Evolutionary conservation across 2,797 vertebrate species (phyloP).

Genomic region (Pteronotus mesoamericanus): DNA sequence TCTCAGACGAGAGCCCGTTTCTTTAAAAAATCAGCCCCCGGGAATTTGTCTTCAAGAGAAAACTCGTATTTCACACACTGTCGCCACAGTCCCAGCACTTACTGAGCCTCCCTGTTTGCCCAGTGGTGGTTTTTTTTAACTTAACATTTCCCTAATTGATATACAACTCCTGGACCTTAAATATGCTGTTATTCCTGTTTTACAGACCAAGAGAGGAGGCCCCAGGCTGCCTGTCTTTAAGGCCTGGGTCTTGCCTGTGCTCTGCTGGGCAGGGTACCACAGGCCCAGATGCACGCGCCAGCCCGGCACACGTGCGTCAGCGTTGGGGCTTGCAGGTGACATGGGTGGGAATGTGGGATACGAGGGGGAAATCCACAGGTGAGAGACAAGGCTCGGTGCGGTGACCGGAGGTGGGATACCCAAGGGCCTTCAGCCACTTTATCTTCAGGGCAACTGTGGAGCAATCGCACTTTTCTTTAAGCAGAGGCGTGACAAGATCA

Average conservation of each 20-base stretch:
- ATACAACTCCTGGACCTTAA: neutral
- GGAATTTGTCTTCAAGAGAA: neutral
- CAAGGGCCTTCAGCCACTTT: neutral
- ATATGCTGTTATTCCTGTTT: neutral
- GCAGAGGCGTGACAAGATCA: neutral
- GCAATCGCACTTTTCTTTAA: neutral
- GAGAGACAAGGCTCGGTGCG: neutral
- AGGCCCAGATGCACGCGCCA: accelerated
- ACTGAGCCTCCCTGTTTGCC: neutral
- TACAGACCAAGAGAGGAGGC: neutral
- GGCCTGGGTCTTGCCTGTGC: neutral
- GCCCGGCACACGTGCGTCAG: neutral
- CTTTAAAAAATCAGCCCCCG: neutral
- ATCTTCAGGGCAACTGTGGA: neutral
- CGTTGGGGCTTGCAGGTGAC: neutral
- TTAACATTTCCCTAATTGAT: neutral
- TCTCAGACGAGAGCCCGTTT: neutral
- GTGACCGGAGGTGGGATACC: neutral
- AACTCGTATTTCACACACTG: neutral
- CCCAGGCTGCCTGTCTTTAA: neutral
- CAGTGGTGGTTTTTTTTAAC: neutral
- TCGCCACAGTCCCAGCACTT: too few relatives aligned
- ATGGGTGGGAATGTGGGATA: neutral
- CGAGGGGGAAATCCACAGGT: accelerated
- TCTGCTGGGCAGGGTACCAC: accelerated